Evolutionary conservation across 2,888 invertebrate species (phyloP).

Genomic region (Pachymerium ferrugineum): DNA sequence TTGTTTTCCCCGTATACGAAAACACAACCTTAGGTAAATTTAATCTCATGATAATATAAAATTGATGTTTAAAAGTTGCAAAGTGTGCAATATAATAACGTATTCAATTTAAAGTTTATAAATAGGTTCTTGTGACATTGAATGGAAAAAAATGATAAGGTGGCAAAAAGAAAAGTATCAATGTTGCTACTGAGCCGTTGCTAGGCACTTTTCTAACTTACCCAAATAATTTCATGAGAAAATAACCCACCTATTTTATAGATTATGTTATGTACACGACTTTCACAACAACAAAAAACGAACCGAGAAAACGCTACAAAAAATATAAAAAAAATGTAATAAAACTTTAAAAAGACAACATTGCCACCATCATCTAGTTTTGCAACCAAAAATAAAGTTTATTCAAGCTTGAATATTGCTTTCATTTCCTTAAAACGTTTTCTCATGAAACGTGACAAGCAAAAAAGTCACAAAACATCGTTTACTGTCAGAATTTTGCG

Average conservation of each 20-base stretch:
- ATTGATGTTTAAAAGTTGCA: no score
- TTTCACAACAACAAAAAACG: no score
- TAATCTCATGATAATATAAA: no score
- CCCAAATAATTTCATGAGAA: background rate
- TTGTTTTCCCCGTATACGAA: background rate
- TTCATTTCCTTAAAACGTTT: constrained; percentile 12
- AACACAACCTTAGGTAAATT: no score
- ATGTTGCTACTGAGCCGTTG: background rate
- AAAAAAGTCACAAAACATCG: constrained; percentile 23
- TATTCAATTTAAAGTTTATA: background rate
- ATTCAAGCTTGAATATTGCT: constrained; percentile 27
- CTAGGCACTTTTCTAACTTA: background rate
- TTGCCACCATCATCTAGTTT: background rate
- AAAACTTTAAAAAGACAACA: background rate
- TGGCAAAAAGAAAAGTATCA: background rate
- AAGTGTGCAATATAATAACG: background rate
- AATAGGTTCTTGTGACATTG: background rate
- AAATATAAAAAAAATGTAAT: background rate
- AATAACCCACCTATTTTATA: constrained; percentile 11
- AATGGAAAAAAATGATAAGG: background rate
- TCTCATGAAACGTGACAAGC: background rate
- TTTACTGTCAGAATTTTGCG: constrained; percentile 15
- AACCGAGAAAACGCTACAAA: no score
- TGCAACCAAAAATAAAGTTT: constrained; percentile 3
- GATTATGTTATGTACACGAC: constrained; percentile 3